Evolutionary conservation across 2,113 vertebrate genomes (phyloP).

Genomic region (Lampris incognitus): DNA sequence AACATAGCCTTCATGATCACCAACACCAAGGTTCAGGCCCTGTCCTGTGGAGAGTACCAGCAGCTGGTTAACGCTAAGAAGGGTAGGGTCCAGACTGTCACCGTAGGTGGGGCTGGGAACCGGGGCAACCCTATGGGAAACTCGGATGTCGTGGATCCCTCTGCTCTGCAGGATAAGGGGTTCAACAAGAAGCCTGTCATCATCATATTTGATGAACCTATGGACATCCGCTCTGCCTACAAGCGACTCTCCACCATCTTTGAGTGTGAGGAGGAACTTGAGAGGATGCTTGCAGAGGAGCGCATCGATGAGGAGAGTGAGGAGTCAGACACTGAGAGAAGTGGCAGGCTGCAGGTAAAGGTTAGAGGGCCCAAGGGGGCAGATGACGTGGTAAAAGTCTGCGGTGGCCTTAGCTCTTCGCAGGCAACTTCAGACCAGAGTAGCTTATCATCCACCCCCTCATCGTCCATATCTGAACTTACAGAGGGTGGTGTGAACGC

Average conservation of each 20-base stretch:
- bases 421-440: conserved; percentile 33
- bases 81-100: conserved; percentile 90
- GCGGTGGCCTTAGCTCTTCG: background rate
- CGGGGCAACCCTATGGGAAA: conserved; percentile 5
- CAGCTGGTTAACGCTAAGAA: conserved; percentile 91
- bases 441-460: conserved; percentile 67
- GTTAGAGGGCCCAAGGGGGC: conserved; percentile 8
- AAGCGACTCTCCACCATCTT: conserved; percentile 98
- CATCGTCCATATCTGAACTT: conserved; percentile 58
- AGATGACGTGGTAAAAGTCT: conserved; percentile 27
- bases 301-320: conserved; percentile 94
- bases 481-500: conserved; percentile 54
- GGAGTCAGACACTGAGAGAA: conserved; percentile 80
- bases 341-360: conserved; percentile 25
- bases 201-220: conserved; percentile 97
- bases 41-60: conserved; percentile 92
- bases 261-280: conserved; percentile 95
- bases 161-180: conserved; percentile 62
- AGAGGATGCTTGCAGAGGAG: conserved; percentile 91
- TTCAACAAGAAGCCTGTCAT: conserved; percentile 94
- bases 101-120: conserved; percentile 78
- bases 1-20: conserved; percentile 99
- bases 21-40: conserved; percentile 90
- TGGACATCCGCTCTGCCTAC: conserved; percentile 97
- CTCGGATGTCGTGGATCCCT: background rate